Percentiles rank a stretch among this genome's conserved stretches.
These are phyloP conservation scores for Chironomus tentans DNA, from an alignment of 2,888 invertebrate genomes.

Conservation along the genomic window DNA sequence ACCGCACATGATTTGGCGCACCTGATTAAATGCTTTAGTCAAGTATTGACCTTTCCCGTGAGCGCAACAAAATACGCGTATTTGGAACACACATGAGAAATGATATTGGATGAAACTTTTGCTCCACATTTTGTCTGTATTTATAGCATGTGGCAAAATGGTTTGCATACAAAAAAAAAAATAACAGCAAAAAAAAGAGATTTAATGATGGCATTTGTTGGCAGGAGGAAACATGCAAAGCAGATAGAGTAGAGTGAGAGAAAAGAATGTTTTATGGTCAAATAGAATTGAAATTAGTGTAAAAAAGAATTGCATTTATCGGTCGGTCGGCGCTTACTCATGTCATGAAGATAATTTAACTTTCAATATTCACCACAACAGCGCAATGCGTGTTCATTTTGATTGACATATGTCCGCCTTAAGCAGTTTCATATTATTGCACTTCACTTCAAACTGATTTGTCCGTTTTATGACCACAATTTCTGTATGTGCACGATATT, in stretches of 20 bases:
- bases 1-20: neutral
- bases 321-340: neutral
- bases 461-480: neutral
- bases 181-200: no score
- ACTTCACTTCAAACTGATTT: neutral
- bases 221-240: no score
- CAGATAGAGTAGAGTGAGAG: no score
- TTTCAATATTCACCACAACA: neutral
- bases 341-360: neutral
- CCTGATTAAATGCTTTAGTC: neutral
- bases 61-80: neutral
- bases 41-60: neutral
- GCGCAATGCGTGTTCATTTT: neutral
- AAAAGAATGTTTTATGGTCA: no score
- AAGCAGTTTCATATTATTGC: neutral
- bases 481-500: neutral
- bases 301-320: no score
- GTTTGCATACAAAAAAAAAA: no score
- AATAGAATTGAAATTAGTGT: no score
- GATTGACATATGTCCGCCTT: conserved; percentile 4
- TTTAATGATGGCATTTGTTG: no score
- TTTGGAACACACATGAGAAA: neutral
- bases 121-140: neutral
- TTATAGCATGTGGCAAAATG: neutral
- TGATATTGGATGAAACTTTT: neutral